A percentile compares a stretch with the other conserved stretches of the same genome.
phyloP scores from a whole-genome alignment of 1,140 invertebrate genomes.

The Drosophila parabipectinata region DNA sequence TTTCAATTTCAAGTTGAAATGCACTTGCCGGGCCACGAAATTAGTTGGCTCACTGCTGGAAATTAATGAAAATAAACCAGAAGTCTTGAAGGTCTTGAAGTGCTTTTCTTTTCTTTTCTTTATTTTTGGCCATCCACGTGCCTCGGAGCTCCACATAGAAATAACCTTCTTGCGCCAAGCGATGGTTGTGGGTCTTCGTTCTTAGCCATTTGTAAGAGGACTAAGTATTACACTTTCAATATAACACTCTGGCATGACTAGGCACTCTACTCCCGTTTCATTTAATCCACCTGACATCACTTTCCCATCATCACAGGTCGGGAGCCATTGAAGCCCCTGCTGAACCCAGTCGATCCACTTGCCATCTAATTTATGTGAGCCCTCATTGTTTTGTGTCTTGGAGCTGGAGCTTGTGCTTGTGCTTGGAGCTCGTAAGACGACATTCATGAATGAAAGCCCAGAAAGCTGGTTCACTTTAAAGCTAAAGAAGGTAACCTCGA shows the following conservation, averaged over 20 bases:
- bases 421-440: conserved; percentile 25
- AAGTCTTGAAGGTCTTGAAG: not conserved
- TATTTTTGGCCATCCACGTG: conserved; percentile 52
- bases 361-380: conserved; percentile 34
- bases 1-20: conserved; percentile 52
- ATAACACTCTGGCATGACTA: conserved; percentile 19
- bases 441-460: conserved; percentile 44
- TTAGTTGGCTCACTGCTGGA: conserved; percentile 13
- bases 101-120: not conserved
- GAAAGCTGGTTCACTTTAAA: conserved; percentile 29
- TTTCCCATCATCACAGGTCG: conserved; percentile 14
- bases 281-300: conserved; percentile 46
- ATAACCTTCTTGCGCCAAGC: conserved; percentile 11
- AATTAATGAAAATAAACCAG: conserved; percentile 18
- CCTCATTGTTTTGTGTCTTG: not conserved
- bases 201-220: conserved; percentile 36
- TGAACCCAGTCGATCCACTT: conserved; percentile 46
- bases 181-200: conserved; percentile 45
- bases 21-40: conserved; percentile 59
- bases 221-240: conserved; percentile 58
- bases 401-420: conserved; percentile 12
- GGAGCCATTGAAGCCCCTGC: conserved; percentile 32
- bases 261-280: conserved; percentile 38
- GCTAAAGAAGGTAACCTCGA: conserved; percentile 26
- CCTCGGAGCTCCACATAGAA: conserved; percentile 30